Base-by-base conservation (phyloP, 2,888 invertebrate genomes). In the Dolichomitus sp. region DNA sequence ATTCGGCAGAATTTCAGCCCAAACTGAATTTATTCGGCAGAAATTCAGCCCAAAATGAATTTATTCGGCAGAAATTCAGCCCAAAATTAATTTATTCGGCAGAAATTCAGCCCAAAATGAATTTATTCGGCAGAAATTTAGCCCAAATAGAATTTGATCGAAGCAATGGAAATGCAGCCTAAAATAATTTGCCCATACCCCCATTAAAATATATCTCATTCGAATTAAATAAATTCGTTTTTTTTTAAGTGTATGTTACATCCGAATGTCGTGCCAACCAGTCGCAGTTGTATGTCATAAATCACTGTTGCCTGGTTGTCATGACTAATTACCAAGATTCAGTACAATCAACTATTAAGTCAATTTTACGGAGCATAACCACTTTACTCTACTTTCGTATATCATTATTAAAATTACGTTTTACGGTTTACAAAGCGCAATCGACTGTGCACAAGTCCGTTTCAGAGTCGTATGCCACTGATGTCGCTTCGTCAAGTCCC, bases 401-500 rank as follows among this genome's bases (percentile, higher is more conserved):
- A n/a, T 50, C 1, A 30, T n/a, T 57, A 30, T 30, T 54, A 14
- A 30, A 33, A 59, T n/a, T 9, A 59, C 7, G 1, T 5, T 59
- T n/a, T 17, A 19, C 12, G 42, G 4, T 63, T 19, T 7, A 11
- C 17, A 40, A 61, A 61, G 37, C 17, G 37, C 61, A 17, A 19
- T 61, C 61, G 61, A 6, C 5, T 6, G 37, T 61, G 57, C 19
- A 19, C 2, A 17, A 2, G 27, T 33, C 52, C 30, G 30, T 52
- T 42, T 52, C 17, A 33, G 19, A 48, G 12, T 9, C n/a, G 45
- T 45, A n/a, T 37, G 6, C 7, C 14, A 12, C 2, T 12, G 11
- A 59, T 17, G 57, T 37, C 54, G 42, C 54, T 14, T 40, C 57
- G 69, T 52, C 59, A 52, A 48, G 33, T 52, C 11, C 12, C 23